These are phyloP conservation scores for Micropterix aruncella DNA, from an alignment of 2,888 invertebrate species.

Conservation along the genomic window DNA sequence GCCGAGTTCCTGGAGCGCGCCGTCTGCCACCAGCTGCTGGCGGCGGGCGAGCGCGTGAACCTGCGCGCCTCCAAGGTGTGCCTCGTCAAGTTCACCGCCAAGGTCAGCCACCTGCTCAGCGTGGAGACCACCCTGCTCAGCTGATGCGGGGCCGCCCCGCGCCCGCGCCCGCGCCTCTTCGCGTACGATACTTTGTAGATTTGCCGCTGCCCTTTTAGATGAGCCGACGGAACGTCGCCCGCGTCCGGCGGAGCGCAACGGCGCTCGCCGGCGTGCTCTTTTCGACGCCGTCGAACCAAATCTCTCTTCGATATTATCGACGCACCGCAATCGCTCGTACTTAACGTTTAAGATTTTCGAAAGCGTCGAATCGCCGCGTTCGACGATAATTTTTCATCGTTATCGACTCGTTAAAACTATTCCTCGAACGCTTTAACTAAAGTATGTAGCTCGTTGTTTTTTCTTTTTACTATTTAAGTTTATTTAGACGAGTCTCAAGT, in stretches of 20 bases:
- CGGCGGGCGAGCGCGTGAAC: slow-evolving; percentile 67
- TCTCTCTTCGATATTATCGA: too few relatives aligned
- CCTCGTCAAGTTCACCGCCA: slow-evolving; percentile 72
- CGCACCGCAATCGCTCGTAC: too few relatives aligned
- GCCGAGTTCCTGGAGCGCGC: slow-evolving; percentile 70
- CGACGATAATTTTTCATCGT: neutral
- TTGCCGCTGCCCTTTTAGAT: too few relatives aligned
- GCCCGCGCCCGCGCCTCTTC: too few relatives aligned
- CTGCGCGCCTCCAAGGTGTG: slow-evolving; percentile 69
- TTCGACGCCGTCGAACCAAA: too few relatives aligned
- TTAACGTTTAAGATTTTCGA: too few relatives aligned
- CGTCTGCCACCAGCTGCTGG: slow-evolving; percentile 63
- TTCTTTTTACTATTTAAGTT: neutral
- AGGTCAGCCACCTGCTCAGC: slow-evolving; percentile 66
- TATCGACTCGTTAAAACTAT: neutral
- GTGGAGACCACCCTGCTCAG: slow-evolving; percentile 63
- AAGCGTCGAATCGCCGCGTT: neutral
- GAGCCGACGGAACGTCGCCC: too few relatives aligned
- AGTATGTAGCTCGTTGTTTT: neutral
- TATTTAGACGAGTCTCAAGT: neutral
- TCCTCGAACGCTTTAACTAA: neutral
- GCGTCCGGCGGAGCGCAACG: too few relatives aligned
- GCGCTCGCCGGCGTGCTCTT: too few relatives aligned
- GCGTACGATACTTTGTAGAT: too few relatives aligned
- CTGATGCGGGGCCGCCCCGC: too few relatives aligned